Evolutionary conservation across 92 coral and sea anemone species (phyloP).

Genomic region (Meandrina meandrites): DNA sequence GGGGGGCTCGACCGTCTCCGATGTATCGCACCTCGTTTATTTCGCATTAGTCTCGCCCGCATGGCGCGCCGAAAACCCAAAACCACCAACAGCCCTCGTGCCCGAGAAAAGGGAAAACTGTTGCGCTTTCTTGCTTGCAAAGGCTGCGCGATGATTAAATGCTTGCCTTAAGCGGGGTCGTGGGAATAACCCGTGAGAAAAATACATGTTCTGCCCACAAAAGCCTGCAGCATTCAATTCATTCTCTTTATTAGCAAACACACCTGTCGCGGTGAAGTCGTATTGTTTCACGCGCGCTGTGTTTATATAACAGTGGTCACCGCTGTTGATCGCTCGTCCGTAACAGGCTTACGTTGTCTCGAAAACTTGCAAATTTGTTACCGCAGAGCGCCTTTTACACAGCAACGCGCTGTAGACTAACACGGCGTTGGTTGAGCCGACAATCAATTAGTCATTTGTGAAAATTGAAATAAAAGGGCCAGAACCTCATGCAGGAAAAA

Average conservation of each 20-base stretch:
- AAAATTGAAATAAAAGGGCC: neutral
- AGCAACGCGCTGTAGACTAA: neutral
- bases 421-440: neutral
- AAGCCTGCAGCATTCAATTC: neutral
- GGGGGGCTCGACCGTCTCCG: neutral
- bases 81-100: neutral
- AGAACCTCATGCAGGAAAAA: neutral
- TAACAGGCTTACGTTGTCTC: conserved; percentile 31
- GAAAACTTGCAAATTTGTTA: conserved; percentile 45
- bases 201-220: conserved; percentile 10
- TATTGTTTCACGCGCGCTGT: conserved; percentile 12
- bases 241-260: conserved; percentile 22
- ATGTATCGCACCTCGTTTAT: neutral
- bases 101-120: neutral
- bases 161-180: conserved; percentile 14
- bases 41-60: neutral
- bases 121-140: neutral
- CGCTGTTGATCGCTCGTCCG: conserved; percentile 32
- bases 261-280: conserved; percentile 36
- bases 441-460: neutral
- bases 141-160: neutral
- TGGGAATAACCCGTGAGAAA: conserved; percentile 41
- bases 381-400: conserved; percentile 15
- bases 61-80: neutral
- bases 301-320: conserved; percentile 45